phyloP scores from a whole-genome alignment of 1,140 invertebrate species.

The Penaeus chinensis region DNA sequence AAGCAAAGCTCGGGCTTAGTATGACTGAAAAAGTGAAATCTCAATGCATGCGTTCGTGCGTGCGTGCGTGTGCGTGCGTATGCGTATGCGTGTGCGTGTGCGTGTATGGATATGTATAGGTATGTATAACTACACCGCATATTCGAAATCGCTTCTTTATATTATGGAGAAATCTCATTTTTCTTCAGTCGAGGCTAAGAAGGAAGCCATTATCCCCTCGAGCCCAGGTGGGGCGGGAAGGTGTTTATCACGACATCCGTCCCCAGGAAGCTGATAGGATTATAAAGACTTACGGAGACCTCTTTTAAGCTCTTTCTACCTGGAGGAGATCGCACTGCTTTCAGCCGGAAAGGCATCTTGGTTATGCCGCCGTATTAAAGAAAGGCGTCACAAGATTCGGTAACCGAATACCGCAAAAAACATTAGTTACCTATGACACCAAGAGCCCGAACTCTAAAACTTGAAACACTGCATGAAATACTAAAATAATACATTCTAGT shows the following conservation, averaged over 20 bases:
- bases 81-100: constrained; percentile 18
- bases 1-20: not conserved
- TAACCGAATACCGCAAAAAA: too few species aligned
- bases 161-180: constrained; percentile 9
- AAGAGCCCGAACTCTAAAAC: too few species aligned
- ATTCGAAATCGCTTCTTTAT: too few species aligned
- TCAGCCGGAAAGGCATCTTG: too few species aligned
- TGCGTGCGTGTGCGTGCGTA: constrained; percentile 13
- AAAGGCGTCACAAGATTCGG: too few species aligned
- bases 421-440: too few species aligned
- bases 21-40: not conserved
- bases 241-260: constrained; percentile 39
- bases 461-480: too few species aligned
- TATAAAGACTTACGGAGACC: too few species aligned
- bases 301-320: too few species aligned
- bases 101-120: not conserved
- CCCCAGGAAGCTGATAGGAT: not conserved
- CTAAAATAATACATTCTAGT: too few species aligned
- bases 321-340: too few species aligned
- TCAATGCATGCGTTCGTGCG: not conserved
- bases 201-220: constrained; percentile 33
- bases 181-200: constrained; percentile 1
- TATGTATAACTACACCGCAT: not conserved
- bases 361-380: too few species aligned
- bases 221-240: constrained; percentile 25